Evolutionary conservation across 2,888 invertebrate species (phyloP).

Genomic region (Coelinius sp.): DNA sequence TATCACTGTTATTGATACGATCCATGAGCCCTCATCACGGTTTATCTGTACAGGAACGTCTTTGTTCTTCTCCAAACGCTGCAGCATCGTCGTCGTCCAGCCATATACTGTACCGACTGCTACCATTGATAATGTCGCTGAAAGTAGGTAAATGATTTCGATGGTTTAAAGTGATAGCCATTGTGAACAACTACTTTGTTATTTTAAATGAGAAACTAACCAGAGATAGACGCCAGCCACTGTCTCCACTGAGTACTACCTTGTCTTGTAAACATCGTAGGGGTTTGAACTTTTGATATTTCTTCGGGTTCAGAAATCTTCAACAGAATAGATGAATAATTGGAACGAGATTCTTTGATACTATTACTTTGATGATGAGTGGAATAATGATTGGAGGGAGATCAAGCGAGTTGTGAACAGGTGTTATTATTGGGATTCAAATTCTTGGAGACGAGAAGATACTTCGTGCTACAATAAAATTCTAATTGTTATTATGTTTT

Average conservation of each 20-base stretch:
- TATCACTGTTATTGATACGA: conserved; percentile 65
- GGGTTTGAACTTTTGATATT: conserved; percentile 42
- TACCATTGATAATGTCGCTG: conserved; percentile 68
- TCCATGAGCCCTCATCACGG: conserved; percentile 62
- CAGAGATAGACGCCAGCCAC: conserved; percentile 67
- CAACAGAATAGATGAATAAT: conserved; percentile 32
- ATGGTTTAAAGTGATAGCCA: not conserved
- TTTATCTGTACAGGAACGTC: conserved; percentile 59
- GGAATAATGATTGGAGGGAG: not conserved
- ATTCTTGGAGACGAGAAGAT: no score
- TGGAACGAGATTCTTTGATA: not conserved
- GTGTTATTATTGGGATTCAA: not conserved
- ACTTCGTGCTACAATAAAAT: no score
- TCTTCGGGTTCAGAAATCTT: conserved; percentile 53
- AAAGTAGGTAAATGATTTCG: conserved; percentile 30
- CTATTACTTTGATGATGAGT: not conserved
- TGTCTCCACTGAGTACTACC: conserved; percentile 63
- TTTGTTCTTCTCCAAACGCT: conserved; percentile 51
- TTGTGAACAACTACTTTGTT: not conserved
- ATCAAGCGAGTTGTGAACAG: not conserved
- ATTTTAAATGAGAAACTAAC: conserved; percentile 45
- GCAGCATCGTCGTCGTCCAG: conserved; percentile 64
- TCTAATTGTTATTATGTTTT: no score
- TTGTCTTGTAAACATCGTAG: conserved; percentile 37
- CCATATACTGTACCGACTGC: conserved; percentile 67